phyloP scores from a whole-genome alignment of 2,797 vertebrate genomes.

The Spinibarbus caldwelli region DNA sequence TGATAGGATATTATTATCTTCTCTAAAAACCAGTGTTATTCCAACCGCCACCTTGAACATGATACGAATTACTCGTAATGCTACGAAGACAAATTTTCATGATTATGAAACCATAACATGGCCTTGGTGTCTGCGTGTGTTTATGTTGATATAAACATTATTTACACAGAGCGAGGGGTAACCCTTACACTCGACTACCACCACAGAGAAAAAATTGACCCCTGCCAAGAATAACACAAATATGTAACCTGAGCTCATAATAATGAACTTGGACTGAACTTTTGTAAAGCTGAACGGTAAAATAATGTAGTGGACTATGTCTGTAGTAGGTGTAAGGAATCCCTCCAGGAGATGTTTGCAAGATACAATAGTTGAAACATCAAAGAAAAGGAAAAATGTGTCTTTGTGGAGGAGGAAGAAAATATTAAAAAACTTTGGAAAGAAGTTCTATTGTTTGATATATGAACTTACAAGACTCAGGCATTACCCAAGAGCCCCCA shows the following conservation, averaged over 20 bases:
- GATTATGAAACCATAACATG: conserved; percentile 47
- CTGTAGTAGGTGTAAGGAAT: conserved; percentile 31
- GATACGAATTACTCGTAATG: conserved; percentile 8
- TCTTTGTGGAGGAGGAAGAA: background rate
- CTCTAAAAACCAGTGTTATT: conserved; percentile 7
- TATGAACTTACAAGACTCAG: conserved; percentile 15
- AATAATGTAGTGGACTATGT: conserved; percentile 18
- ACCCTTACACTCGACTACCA: conserved; percentile 1
- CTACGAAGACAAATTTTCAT: conserved; percentile 36
- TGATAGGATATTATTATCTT: conserved; percentile 3
- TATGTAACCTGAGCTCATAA: conserved; percentile 72
- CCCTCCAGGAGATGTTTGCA: background rate
- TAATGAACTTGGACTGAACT: conserved; percentile 72
- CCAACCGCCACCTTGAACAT: conserved; percentile 14
- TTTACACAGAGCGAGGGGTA: conserved; percentile 35
- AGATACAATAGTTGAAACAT: background rate
- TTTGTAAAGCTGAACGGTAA: background rate
- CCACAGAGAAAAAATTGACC: conserved; percentile 65
- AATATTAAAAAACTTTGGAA: background rate
- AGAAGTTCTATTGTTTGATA: conserved; percentile 27
- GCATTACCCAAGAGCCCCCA: conserved; percentile 26
- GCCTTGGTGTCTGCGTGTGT: conserved; percentile 18
- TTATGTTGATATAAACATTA: conserved; percentile 30
- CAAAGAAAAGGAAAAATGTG: background rate
- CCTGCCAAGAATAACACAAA: conserved; percentile 75